Evolutionary conservation across 2,888 invertebrate species (phyloP).

Genomic region (Sinhomidia bicolor): DNA sequence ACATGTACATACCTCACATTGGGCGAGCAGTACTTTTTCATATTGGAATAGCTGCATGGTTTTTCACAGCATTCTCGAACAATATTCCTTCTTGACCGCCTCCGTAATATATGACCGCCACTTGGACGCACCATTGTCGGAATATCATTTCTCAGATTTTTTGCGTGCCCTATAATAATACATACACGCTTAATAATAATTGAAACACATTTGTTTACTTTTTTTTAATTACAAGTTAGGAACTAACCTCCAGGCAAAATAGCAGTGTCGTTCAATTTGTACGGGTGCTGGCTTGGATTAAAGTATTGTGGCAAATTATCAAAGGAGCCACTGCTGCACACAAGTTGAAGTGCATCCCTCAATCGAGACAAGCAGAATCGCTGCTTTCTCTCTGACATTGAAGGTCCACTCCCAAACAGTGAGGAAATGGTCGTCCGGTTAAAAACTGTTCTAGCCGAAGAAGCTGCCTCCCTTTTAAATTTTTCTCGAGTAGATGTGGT

Average conservation of each 20-base stretch:
- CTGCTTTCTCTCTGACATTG: conserved; percentile 22
- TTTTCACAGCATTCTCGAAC: conserved; percentile 64
- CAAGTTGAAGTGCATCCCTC: conserved; percentile 26
- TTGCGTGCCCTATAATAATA: not conserved
- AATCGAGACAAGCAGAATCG: conserved; percentile 53
- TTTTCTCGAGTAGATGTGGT: too few relatives aligned
- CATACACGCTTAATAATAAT: not conserved
- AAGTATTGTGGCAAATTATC: conserved; percentile 24
- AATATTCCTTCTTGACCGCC: conserved; percentile 60
- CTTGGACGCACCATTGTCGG: not conserved
- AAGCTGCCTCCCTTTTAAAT: too few relatives aligned
- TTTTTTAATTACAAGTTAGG: too few relatives aligned
- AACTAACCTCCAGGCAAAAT: not conserved
- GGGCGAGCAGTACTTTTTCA: conserved; percentile 53
- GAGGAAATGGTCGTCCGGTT: not conserved
- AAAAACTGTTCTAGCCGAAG: not conserved
- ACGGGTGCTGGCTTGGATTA: conserved; percentile 1
- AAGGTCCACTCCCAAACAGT: not conserved
- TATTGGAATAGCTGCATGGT: conserved; percentile 27
- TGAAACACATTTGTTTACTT: too few relatives aligned
- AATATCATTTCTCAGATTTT: conserved; percentile 23
- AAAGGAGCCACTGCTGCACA: conserved; percentile 28
- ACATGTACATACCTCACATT: conserved; percentile 27
- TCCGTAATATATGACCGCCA: not conserved
- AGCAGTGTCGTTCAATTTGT: not conserved